Evolutionary conservation across 2,797 vertebrate species (phyloP), one percentile per base, ranked within the genome.

Genomic region (Lerista edwardsae): DNA sequence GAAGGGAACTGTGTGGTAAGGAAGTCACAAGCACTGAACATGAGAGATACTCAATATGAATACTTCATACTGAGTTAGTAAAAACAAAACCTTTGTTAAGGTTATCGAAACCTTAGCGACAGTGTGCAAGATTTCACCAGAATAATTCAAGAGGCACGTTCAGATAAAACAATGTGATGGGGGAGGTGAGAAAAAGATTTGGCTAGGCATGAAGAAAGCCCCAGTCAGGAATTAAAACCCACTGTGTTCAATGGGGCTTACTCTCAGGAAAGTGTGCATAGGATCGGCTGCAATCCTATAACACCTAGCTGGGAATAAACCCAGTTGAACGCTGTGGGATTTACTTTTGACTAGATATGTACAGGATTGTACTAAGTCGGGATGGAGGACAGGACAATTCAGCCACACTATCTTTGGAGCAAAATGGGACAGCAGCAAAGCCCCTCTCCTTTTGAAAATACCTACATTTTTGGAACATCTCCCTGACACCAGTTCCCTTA

Each of bases 1-100:
- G 0, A 71, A 80, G 8, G 0, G 21, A 3, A 1, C 4, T 11
- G 7, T 44, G 47, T 14, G 44, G 61, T 47, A 47, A 47, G 39
- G 68, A 78, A 78, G 17, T 11, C 31, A 80, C 68, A 8, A 31
- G 12, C 76, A 2, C 29, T 74, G 47, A 47, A 44, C 17, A 39
- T 76, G 59, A 76, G 55, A 76, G 36, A 76, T 59, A 27, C 75
- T 21, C 4, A 44, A 21, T 27, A 31, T 72, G 19, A 81, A 62
- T 29, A 27, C 3, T 55, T 34, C 64, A 31, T 65, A 79, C 62
- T 34, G n/a, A 36, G 12, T 27, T 25, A 39, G 31, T 57, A 29
- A 57, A 80, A 74, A 41, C 25, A 59, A 34, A 64, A 29, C 6
- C 14, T 74, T 27, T 27, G 31, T 17, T 62, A 34, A 36, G 34